Evolutionary conservation across 2,113 vertebrate species (phyloP), one percentile per base, ranked within the genome.

Genomic region (Corythornis vintsioides): DNA sequence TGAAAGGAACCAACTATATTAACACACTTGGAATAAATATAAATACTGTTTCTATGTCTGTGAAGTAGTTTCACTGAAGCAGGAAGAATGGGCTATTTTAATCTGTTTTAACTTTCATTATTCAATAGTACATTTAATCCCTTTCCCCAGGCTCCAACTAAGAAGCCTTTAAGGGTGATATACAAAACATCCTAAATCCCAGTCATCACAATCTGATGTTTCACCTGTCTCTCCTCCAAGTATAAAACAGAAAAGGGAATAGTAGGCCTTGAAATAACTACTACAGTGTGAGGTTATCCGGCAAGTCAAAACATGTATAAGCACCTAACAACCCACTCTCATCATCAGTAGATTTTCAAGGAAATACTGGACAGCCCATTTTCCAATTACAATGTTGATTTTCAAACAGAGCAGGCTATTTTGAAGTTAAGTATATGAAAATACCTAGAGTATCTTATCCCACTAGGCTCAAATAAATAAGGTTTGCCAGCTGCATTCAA

Each of bases 301-400:
- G 59, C 72, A 90, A 93, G 88, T 86, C 76, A 90, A 77, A 93
- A 95, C 91, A 93, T 5, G 83, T 47, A 90, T 63, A 59, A 95
- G 42, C 45, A 86, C 31, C 88, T 83, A 83, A 88, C 50, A 95
- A 80, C 47, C 21, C 88, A 35, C 69, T 74, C 72, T 67, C 2
- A 1, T 10, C 43, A 81, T 38, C 69, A 83, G 52, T 3, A 77
- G 69, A 90, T 84, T 86, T 94, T 93, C 73, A 83, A 83, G 28
- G 52, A 81, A 92, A 88, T 43, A 48, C 15, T 86, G 74, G 90
- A 88, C 85, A 77, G 65, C 31, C 76, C 29, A 11, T 83, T 92
- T 88, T 86, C 65, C 67, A 88, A 15, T 76, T 70, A 80, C 47
- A 65, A 4, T 38, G 76, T 67, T 83, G 80, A 66, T 81, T 80